A percentile compares a stretch with the other conserved stretches of the same genome.
These are phyloP conservation scores for Panulirus ornatus DNA, from an alignment of 1,140 invertebrate genomes.

Conservation along the genomic window DNA sequence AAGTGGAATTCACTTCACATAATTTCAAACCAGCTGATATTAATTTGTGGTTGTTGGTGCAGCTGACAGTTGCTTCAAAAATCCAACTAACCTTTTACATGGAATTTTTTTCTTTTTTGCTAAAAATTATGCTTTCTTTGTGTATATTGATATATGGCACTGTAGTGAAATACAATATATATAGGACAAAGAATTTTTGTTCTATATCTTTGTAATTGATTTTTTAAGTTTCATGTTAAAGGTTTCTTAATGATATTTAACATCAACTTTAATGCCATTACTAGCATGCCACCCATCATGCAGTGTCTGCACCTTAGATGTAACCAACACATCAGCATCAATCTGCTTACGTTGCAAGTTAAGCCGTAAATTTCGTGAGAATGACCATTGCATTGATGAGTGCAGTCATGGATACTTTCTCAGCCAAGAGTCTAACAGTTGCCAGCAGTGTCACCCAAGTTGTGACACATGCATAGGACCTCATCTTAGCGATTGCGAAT, in stretches of 20 bases:
- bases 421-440: neutral
- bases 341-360: constrained; percentile 62
- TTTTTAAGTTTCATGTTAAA: too few species aligned
- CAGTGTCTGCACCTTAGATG: constrained; percentile 35
- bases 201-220: too few species aligned
- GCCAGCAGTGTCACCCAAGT: constrained; percentile 49
- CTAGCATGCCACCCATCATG: constrained; percentile 47
- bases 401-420: constrained; percentile 60
- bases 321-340: constrained; percentile 12
- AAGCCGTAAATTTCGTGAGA: constrained; percentile 9
- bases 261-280: neutral
- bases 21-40: too few species aligned
- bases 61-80: too few species aligned
- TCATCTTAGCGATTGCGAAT: constrained; percentile 35
- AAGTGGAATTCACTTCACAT: too few species aligned
- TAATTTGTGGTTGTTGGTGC: too few species aligned
- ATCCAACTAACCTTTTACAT: too few species aligned
- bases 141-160: too few species aligned
- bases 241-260: neutral
- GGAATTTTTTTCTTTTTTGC: too few species aligned
- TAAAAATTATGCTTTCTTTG: too few species aligned
- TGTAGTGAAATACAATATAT: too few species aligned
- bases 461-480: constrained; percentile 61
- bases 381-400: constrained; percentile 43
- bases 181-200: too few species aligned